Percentiles rank a stretch among this genome's conserved stretches.
phyloP scores from a whole-genome alignment of 2,797 vertebrate species.

The Lateolabrax maculatus region DNA sequence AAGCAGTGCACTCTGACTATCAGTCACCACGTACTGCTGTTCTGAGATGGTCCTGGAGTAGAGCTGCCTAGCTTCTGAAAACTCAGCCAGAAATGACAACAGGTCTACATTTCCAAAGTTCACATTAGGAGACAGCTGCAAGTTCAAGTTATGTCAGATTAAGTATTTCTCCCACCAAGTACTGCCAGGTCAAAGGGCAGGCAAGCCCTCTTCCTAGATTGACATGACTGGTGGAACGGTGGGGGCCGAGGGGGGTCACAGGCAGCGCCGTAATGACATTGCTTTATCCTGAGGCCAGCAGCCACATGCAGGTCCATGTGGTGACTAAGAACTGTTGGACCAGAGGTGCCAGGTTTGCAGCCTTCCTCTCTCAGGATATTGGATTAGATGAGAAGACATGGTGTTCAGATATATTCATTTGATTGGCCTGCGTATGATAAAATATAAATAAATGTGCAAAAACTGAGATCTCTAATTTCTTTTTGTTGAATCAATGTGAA shows the following conservation, averaged over 20 bases:
- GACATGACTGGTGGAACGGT: constrained; percentile 10
- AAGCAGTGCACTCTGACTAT: neutral
- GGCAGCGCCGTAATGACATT: constrained; percentile 21
- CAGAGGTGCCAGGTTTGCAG: neutral
- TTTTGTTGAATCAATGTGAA: too few species aligned
- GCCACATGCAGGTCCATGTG: constrained; percentile 29
- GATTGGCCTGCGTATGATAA: neutral
- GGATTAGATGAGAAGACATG: neutral
- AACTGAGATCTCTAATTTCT: neutral
- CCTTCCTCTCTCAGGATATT: neutral
- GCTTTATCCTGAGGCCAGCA: constrained; percentile 13
- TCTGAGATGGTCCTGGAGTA: neutral
- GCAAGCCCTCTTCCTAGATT: constrained; percentile 39
- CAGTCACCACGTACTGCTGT: neutral
- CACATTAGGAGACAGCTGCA: constrained; percentile 32
- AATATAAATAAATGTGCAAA: neutral
- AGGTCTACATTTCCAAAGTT: constrained; percentile 24
- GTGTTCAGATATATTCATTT: neutral
- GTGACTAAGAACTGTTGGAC: neutral
- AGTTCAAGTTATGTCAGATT: constrained; percentile 31
- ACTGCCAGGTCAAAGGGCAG: constrained; percentile 59
- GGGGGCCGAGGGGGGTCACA: constrained; percentile 11
- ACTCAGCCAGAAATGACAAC: neutral
- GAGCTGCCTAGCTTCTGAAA: neutral
- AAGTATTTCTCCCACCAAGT: constrained; percentile 20